Evolutionary conservation across 2,797 vertebrate species (phyloP).

Genomic region (Pyrocephalus nanus): DNA sequence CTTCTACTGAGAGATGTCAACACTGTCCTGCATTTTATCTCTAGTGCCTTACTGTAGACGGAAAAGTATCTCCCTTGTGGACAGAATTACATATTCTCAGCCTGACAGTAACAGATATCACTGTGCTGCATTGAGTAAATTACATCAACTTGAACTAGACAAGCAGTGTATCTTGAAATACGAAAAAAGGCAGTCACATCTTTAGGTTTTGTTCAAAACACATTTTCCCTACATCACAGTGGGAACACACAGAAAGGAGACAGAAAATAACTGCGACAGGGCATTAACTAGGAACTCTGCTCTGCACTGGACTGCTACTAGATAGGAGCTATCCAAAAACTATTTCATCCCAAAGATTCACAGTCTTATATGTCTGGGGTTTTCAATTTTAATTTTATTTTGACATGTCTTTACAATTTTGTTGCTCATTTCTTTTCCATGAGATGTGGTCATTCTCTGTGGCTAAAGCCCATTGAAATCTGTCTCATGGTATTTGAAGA

Average conservation of each 20-base stretch:
- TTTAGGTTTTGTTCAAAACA: not conserved
- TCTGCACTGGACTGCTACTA: not conserved
- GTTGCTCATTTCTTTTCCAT: not conserved
- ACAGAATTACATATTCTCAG: not conserved
- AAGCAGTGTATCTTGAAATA: not conserved
- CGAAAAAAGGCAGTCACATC: not conserved
- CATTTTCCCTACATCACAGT: not conserved
- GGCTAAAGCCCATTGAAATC: not conserved
- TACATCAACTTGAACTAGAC: not conserved
- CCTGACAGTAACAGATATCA: not conserved
- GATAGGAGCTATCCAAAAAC: not conserved
- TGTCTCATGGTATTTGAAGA: not conserved
- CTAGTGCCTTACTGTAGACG: not conserved
- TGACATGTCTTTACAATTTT: not conserved
- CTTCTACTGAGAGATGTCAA: conserved; percentile 19
- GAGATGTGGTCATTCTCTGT: not conserved
- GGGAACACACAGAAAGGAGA: not conserved
- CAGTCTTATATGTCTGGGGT: fast-evolving
- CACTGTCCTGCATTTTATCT: not conserved
- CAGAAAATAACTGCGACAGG: not conserved
- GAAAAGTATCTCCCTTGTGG: not conserved
- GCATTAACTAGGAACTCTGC: not conserved
- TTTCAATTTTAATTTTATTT: not conserved
- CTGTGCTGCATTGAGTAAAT: not conserved
- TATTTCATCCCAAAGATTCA: not conserved